Conservation (phyloP, 2,797 vertebrate species). For the Tiaroga cobitis region DNA sequence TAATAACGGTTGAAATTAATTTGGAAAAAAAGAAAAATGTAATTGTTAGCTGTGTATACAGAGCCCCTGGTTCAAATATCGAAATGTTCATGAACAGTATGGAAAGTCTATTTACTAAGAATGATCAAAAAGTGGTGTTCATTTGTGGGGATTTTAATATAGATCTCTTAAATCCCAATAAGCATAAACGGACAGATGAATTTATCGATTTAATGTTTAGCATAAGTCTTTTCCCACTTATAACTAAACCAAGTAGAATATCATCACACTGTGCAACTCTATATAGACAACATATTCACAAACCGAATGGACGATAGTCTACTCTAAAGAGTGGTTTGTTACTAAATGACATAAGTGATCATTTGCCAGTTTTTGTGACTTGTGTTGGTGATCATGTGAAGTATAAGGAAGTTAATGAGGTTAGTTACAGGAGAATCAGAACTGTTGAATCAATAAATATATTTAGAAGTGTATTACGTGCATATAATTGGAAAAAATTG, state of each 20-base stretch:
- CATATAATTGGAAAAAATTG: no score
- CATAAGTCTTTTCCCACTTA: not conserved
- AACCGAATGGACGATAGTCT: no score
- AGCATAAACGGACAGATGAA: not conserved
- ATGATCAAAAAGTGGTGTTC: not conserved
- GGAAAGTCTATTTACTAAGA: not conserved
- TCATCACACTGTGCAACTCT: no score
- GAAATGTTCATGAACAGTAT: not conserved
- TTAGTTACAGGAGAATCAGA: no score
- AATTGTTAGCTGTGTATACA: not conserved
- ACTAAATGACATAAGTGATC: no score
- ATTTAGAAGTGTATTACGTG: no score
- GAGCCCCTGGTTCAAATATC: not conserved
- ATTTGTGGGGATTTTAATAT: not conserved
- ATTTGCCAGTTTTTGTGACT: no score
- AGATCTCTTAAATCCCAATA: not conserved
- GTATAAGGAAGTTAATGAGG: no score
- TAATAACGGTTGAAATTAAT: not conserved
- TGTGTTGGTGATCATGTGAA: no score
- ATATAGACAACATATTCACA: no score
- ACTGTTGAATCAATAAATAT: no score
- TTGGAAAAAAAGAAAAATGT: not conserved
- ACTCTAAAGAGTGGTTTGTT: no score
- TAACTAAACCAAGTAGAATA: not conserved
- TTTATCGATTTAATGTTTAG: not conserved